Conservation (phyloP, 2,113 vertebrate species). For the Oreochromis niloticus region DNA sequence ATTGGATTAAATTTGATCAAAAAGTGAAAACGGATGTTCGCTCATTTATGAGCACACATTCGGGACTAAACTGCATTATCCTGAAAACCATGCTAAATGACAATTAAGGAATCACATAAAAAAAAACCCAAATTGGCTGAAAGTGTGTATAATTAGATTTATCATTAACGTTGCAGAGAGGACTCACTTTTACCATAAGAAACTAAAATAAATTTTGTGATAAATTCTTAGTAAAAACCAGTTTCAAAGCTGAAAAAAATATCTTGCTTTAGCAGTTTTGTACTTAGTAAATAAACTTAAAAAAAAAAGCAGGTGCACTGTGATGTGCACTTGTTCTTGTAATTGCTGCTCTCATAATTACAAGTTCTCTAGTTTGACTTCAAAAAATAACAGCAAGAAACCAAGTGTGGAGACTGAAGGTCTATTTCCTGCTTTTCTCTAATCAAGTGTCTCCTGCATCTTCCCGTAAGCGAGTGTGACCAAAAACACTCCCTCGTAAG, state of each 20-base stretch:
- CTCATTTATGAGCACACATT: constrained; percentile 46
- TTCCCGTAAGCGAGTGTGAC: background rate
- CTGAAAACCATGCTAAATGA: background rate
- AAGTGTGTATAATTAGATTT: background rate
- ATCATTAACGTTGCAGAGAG: background rate
- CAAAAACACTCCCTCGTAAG: background rate
- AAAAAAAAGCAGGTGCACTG: background rate
- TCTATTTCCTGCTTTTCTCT: background rate
- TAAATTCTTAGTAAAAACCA: background rate
- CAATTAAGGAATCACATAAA: background rate
- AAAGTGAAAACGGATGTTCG: constrained; percentile 56
- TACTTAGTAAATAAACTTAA: background rate
- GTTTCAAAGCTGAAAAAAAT: background rate
- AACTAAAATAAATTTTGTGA: background rate
- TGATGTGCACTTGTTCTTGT: background rate
- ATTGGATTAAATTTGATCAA: constrained; percentile 79
- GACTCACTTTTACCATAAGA: background rate
- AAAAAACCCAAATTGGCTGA: accelerated
- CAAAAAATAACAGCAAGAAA: background rate
- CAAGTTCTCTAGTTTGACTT: accelerated
- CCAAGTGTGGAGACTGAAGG: background rate
- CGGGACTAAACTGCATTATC: background rate
- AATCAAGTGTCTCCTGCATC: background rate
- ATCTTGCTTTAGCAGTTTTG: background rate
- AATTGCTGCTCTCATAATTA: background rate